Evolutionary conservation across 2,113 vertebrate genomes (phyloP).

Genomic region (Cavia aperea): DNA sequence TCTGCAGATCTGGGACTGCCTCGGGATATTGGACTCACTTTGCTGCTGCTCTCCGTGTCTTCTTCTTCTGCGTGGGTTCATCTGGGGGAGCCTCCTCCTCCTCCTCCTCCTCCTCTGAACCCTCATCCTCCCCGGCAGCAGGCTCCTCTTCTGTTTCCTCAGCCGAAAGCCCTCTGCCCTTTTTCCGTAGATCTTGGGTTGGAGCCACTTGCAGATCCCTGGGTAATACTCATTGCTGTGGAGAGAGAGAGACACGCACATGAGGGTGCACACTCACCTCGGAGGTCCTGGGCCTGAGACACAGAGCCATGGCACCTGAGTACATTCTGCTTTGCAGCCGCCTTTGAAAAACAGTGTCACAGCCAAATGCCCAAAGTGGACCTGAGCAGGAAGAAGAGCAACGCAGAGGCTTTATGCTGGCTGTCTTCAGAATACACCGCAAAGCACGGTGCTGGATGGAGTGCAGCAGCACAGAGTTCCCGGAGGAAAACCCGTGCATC

Average conservation of each 20-base stretch:
- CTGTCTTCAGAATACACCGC: not conserved
- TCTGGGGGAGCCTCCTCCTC: conserved; percentile 58
- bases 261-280: accelerated
- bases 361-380: not conserved
- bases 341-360: not conserved
- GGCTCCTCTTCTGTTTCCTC: conserved; percentile 71
- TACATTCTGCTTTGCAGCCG: not conserved
- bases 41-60: conserved; percentile 86
- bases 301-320: not conserved
- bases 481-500: not conserved
- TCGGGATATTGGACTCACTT: conserved; percentile 79
- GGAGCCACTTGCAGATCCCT: conserved; percentile 89
- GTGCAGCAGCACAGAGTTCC: not conserved
- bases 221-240: conserved; percentile 92
- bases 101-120: conserved; percentile 42
- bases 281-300: not conserved
- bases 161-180: conserved; percentile 13
- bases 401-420: not conserved
- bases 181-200: conserved; percentile 86
- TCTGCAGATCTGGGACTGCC: accelerated
- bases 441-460: too few species aligned
- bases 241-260: not conserved
- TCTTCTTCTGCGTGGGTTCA: conserved; percentile 73
- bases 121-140: conserved; percentile 42
- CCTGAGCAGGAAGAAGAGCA: not conserved